Conservation (phyloP, 2,113 vertebrate species). For the Neotoma lepida region DNA sequence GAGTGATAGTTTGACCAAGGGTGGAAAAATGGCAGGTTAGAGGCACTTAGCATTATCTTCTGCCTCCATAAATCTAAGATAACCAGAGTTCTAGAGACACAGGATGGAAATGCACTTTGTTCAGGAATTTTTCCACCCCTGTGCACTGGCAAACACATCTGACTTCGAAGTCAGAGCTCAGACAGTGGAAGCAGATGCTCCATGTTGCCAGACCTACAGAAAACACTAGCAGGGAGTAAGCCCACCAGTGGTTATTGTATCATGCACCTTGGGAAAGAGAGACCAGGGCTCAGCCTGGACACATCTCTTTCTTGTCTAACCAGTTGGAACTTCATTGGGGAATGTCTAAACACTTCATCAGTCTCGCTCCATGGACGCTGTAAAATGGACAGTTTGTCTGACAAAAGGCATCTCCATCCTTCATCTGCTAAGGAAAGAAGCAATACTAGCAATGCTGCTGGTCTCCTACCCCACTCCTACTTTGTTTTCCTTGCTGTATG, state of each 20-base stretch:
- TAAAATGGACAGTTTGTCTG: neutral
- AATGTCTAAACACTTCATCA: neutral
- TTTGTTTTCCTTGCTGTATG: neutral
- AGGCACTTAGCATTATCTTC: neutral
- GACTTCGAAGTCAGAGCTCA: too few species aligned
- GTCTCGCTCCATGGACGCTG: neutral
- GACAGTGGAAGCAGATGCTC: neutral
- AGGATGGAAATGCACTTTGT: neutral
- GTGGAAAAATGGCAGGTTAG: neutral
- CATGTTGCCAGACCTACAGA: neutral
- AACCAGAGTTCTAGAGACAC: too few species aligned
- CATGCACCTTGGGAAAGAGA: neutral
- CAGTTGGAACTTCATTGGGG: neutral
- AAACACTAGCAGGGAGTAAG: neutral
- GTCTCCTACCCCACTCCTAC: rapidly evolving
- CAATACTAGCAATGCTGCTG: too few species aligned
- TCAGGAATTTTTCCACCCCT: neutral
- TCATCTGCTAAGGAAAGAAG: neutral
- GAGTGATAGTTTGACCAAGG: neutral
- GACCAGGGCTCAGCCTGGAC: neutral
- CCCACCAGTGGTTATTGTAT: too few species aligned
- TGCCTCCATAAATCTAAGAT: neutral
- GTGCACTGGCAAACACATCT: neutral
- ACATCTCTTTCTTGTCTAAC: neutral
- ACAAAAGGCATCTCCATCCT: neutral